Evolutionary conservation across 2,888 invertebrate species (phyloP), one percentile per base, ranked within the genome.

Genomic region (Caenorhabditis zanzibari): DNA sequence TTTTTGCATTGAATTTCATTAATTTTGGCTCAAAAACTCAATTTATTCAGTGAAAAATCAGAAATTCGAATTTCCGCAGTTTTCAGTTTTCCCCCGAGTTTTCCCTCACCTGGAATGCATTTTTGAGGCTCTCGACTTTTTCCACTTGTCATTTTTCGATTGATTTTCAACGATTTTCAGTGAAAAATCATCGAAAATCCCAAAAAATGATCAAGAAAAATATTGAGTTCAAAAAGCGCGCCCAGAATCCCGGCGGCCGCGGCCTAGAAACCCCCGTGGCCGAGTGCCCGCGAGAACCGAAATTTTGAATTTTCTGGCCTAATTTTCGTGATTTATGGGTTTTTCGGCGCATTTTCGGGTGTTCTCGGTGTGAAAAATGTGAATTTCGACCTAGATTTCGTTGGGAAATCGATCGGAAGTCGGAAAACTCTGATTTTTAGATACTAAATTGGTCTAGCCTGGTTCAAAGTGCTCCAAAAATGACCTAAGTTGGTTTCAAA

Each of bases 171-270:
- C 26, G 16, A 59, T n/a, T 38, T 59, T 16, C 22, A 19, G 35
- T 6, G 38, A 59, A 38, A 35, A 35, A 28, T 28, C 6, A 26
- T 16, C 2, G 14, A 24, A 41, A 41, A 63, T 38, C 24, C 2
- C 14, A 3, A 14, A 44, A 26, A 52, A 52, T 10, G 14, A 2
- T 7, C 10, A 2, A 19, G 26, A 54, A 32, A 58, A 64, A 47
- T 47, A 58, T 24, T 28, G 44, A 59, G 52, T 59, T 64, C 49
- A 35, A 68, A 77, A 44, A 22, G 26, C 35, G 75, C 63, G 63
- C 63, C 44, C 16, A 12, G 16, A 10, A 44, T 35, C 52, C 28
- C 6, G n/a, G 44, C 44, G 79, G 79, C 79, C 79, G 71, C 38
- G 79, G 71, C n/a, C 58, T 41, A 79, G 69, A 24, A 63, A 61